phyloP scores from a whole-genome alignment of 92 coral and sea anemone genomes.

The Ricordea florida region DNA sequence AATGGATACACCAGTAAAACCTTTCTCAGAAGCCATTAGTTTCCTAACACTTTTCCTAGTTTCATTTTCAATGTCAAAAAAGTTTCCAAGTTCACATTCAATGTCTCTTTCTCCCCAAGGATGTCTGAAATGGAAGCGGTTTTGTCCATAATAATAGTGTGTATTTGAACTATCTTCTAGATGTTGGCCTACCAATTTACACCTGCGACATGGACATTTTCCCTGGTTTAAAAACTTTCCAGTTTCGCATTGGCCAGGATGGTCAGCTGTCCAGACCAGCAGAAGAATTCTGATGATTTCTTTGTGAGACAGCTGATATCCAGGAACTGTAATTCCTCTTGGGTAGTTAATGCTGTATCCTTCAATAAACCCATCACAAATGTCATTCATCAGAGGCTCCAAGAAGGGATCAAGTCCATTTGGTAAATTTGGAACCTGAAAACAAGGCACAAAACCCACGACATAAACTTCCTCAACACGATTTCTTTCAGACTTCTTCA shows the following conservation, averaged over 20 bases:
- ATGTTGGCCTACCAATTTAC: slow-evolving; percentile 58
- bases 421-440: slow-evolving; percentile 55
- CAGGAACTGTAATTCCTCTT: slow-evolving; percentile 11
- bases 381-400: slow-evolving; percentile 51
- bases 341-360: slow-evolving; percentile 39
- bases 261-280: slow-evolving; percentile 66
- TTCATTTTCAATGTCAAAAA: slow-evolving; percentile 65
- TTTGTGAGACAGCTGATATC: neutral
- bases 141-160: slow-evolving; percentile 64
- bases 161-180: slow-evolving; percentile 39
- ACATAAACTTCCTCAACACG: slow-evolving; percentile 63
- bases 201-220: slow-evolving; percentile 67
- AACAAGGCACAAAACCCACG: slow-evolving; percentile 60
- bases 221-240: slow-evolving; percentile 73
- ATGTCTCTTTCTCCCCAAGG: slow-evolving; percentile 57
- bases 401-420: slow-evolving; percentile 55
- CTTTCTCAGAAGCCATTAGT: slow-evolving; percentile 53
- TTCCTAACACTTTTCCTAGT: slow-evolving; percentile 50
- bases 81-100: slow-evolving; percentile 6
- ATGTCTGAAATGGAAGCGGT: slow-evolving; percentile 54
- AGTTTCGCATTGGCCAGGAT: slow-evolving; percentile 71
- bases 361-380: slow-evolving; percentile 37
- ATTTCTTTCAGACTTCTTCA: slow-evolving; percentile 54
- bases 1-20: slow-evolving; percentile 63
- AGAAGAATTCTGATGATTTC: slow-evolving; percentile 33